Percentiles rank a stretch among this genome's conserved stretches.
Evolutionary conservation across 2,113 vertebrate species (phyloP).

Genomic region (Chaetodon auriga): DNA sequence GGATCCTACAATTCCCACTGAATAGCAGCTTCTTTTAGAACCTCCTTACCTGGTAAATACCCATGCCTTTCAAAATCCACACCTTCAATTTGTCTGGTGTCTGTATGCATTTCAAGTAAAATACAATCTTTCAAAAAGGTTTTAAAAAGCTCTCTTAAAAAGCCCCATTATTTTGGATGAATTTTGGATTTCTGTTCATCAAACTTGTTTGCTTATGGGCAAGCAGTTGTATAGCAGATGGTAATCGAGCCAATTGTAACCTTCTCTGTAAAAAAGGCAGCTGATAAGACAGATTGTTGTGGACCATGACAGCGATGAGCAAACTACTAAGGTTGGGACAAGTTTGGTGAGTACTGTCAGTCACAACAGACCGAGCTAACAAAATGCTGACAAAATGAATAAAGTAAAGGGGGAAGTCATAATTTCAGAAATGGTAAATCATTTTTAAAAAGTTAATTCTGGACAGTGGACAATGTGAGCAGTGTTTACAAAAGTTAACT

Average conservation of each 20-base stretch:
- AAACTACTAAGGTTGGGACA: neutral
- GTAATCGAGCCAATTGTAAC: too few relatives aligned
- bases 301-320: neutral
- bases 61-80: neutral
- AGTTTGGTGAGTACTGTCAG: neutral
- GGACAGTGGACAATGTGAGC: neutral
- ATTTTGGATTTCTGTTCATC: neutral
- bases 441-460: neutral
- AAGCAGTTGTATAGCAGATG: neutral
- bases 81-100: neutral
- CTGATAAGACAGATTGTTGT: neutral
- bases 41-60: neutral
- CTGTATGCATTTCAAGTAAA: neutral
- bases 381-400: too few relatives aligned
- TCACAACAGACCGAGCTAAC: neutral
- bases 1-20: neutral
- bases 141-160: neutral
- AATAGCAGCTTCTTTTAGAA: neutral
- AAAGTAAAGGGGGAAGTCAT: neutral
- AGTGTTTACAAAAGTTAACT: neutral
- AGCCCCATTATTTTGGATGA: neutral
- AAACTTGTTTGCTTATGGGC: neutral
- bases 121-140: neutral
- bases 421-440: neutral
- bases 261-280: too few relatives aligned